Percentiles rank a stretch among this genome's conserved stretches.
Conservation (phyloP, 2,888 invertebrate species). For the Melinaea menophilus region DNA sequence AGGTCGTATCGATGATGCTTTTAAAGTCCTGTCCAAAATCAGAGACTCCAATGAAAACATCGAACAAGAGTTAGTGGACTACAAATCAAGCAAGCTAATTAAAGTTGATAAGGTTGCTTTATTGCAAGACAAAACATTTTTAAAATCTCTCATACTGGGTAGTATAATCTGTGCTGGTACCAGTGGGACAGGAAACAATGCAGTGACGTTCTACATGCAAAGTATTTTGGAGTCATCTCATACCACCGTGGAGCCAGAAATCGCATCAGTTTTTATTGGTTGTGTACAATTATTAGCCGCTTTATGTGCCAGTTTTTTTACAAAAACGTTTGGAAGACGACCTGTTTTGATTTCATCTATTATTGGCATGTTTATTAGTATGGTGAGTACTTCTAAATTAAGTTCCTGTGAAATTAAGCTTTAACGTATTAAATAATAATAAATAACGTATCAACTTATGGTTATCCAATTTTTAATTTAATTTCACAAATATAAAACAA, state of each 20-base stretch:
- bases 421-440: background rate
- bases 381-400: conserved; percentile 35
- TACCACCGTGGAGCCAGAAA: conserved; percentile 45
- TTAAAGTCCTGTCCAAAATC: background rate
- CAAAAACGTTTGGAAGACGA: conserved; percentile 46
- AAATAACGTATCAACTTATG: too few species aligned
- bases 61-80: conserved; percentile 46
- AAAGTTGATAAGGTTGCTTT: conserved; percentile 26
- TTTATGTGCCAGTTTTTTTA: conserved; percentile 41
- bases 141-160: conserved; percentile 36
- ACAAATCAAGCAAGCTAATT: conserved; percentile 31
- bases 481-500: too few species aligned
- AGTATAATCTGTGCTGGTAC: conserved; percentile 31
- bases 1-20: background rate
- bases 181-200: conserved; percentile 47
- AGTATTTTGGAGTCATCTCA: conserved; percentile 48
- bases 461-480: too few species aligned
- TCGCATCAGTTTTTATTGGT: conserved; percentile 49
- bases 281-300: conserved; percentile 47
- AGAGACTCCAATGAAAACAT: background rate
- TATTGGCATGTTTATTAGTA: conserved; percentile 37
- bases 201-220: conserved; percentile 50
- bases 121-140: conserved; percentile 35
- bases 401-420: too few species aligned
- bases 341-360: conserved; percentile 36